Conservation (phyloP, 2,888 invertebrate genomes). For the Xanthorhoe spadicearia region DNA sequence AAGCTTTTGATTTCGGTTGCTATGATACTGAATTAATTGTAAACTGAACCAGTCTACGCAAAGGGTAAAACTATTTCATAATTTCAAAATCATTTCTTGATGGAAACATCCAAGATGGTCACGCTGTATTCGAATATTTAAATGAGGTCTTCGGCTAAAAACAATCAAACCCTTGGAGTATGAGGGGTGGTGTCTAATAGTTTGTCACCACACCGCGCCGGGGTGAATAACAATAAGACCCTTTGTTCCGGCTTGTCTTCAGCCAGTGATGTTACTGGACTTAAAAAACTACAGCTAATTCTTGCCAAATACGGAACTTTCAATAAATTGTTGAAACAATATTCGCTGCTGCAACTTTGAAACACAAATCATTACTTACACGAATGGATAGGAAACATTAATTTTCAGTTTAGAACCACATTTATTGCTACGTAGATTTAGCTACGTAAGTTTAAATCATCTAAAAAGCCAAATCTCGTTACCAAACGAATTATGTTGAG, state of each 20-base stretch:
- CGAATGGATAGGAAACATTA: too few species aligned
- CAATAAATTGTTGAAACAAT: background rate
- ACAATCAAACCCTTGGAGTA: slow-evolving; percentile 64
- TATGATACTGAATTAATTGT: background rate
- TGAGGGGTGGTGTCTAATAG: slow-evolving; percentile 69
- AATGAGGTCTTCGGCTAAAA: slow-evolving; percentile 58
- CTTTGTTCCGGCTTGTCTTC: slow-evolving; percentile 65
- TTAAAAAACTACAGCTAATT: background rate
- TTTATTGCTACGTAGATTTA: too few species aligned
- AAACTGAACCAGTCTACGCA: background rate
- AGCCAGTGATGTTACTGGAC: slow-evolving; percentile 17
- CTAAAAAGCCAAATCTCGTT: too few species aligned
- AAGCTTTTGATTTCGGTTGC: background rate
- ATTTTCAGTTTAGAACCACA: too few species aligned
- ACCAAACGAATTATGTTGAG: too few species aligned
- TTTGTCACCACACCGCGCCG: slow-evolving; percentile 69
- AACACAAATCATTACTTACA: too few species aligned
- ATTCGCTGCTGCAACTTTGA: too few species aligned
- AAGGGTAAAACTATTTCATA: slow-evolving; percentile 17
- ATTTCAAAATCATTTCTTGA: slow-evolving; percentile 3
- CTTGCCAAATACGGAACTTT: slow-evolving; percentile 14
- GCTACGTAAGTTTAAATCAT: too few species aligned
- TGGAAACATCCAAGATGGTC: slow-evolving; percentile 30
- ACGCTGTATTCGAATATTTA: slow-evolving; percentile 42
- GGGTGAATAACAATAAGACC: slow-evolving; percentile 83